Evolutionary conservation across 2,888 invertebrate species (phyloP), one percentile per base, ranked within the genome.

Genomic region (Heteropelma amictum): DNA sequence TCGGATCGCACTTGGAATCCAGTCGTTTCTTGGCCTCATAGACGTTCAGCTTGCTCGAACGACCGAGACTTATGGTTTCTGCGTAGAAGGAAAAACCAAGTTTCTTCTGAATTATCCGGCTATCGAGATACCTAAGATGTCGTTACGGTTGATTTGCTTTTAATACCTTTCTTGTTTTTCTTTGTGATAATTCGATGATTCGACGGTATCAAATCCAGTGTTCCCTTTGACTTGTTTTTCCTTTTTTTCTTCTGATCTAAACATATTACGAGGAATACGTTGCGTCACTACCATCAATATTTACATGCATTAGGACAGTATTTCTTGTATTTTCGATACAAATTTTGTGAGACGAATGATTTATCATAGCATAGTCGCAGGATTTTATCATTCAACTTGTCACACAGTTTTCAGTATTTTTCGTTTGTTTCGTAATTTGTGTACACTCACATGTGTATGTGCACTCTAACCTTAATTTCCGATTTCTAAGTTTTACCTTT

Each of bases 151-250:
- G n/a, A 33, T n/a, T 1, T 10, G 6, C 12, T 53, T 33, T 5
- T 14, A 45, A 40, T 79, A 87, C 88, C 85, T 79, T 81, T 84
- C 47, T 86, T 86, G 30, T 85, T 83, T 3, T 82, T 76, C 58
- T 81, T 84, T 0, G 82, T 81, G 4, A 78, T 65, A 14, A 86
- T 75, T 42, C 86, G 81, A 8, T 88, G 85, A 70, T 86, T 85
- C 12, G 76, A 47, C 6, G 89, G 88, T 61, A 89, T 86, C 40
- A 88, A 73, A 77, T 87, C 85, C 8, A 87, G 82, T 2, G 83
- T 71, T 38, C 89, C 88, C 26, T 75, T 71, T n/a, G 81, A 81
- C 42, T 75, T 81, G 85, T 88, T 78, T 85, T 88, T 81, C 87
- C 88, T 77, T 82, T 83, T 82, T 19, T 42, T 54, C 74, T 89